A percentile compares a stretch with the other conserved stretches of the same genome.
Evolutionary conservation across 2,888 invertebrate genomes (phyloP).

Genomic region (Erynnis tages): DNA sequence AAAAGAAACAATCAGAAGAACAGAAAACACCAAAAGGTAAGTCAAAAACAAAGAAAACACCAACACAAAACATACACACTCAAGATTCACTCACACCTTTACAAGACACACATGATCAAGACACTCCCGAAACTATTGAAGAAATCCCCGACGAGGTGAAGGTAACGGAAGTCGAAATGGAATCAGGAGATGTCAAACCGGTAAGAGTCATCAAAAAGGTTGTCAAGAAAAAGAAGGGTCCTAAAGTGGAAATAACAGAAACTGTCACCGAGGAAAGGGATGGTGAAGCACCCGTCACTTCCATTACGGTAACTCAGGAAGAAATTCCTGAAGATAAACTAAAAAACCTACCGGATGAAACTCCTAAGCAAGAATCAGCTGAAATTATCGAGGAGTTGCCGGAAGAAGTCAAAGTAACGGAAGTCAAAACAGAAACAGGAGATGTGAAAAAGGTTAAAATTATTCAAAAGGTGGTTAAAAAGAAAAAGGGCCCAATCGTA

Average conservation of each 20-base stretch:
- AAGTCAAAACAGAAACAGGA: constrained; percentile 55
- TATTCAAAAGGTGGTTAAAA: constrained; percentile 45
- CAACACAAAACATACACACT: constrained; percentile 10
- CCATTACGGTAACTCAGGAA: constrained; percentile 30
- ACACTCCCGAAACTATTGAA: constrained; percentile 16
- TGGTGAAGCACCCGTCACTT: constrained; percentile 39
- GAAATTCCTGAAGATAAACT: constrained; percentile 45
- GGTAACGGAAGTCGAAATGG: constrained; percentile 21
- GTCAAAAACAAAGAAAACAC: constrained; percentile 44
- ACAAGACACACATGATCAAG: neutral
- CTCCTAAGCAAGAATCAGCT: constrained; percentile 38
- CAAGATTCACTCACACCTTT: constrained; percentile 41
- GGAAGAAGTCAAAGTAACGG: constrained; percentile 45
- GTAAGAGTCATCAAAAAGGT: constrained; percentile 37
- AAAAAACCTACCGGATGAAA: constrained; percentile 35
- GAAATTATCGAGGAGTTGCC: constrained; percentile 40
- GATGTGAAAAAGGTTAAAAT: constrained; percentile 48
- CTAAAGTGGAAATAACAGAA: constrained; percentile 39
- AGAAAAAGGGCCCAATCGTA: constrained; percentile 43
- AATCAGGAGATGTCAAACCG: too few species aligned
- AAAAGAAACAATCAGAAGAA: too few species aligned
- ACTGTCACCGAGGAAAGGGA: constrained; percentile 37
- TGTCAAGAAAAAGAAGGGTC: constrained; percentile 41
- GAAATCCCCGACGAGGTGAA: constrained; percentile 42
- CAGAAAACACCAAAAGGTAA: constrained; percentile 33